Conservation (phyloP, 2,113 vertebrate genomes). For the Phainopepla nitens region DNA sequence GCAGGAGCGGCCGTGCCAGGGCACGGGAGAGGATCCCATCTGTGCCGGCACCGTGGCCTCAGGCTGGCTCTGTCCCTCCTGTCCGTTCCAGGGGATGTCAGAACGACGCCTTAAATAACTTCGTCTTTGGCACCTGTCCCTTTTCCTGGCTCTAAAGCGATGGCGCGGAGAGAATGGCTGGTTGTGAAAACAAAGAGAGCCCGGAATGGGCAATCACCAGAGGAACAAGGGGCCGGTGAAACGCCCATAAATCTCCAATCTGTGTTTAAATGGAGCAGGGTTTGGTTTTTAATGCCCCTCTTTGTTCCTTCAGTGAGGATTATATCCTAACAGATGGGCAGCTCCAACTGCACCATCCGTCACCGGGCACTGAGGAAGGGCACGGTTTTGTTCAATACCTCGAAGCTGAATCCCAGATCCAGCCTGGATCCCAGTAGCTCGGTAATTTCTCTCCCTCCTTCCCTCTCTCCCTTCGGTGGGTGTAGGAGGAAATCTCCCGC, state of each 20-base stretch:
- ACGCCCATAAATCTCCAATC: not conserved
- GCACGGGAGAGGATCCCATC: not conserved
- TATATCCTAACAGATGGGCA: not conserved
- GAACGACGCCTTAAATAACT: not conserved
- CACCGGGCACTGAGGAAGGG: not conserved
- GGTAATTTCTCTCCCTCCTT: not conserved
- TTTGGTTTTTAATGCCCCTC: not conserved
- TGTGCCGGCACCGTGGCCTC: not conserved
- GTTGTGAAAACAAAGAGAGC: not conserved
- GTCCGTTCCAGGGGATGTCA: not conserved
- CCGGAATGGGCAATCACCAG: not conserved
- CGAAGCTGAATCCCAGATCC: not conserved
- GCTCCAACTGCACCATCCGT: not conserved
- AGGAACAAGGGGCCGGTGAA: not conserved
- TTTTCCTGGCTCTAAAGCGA: not conserved
- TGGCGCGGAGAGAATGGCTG: not conserved
- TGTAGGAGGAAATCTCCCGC: not conserved
- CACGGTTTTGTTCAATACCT: not conserved
- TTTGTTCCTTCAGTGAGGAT: not conserved
- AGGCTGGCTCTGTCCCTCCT: not conserved
- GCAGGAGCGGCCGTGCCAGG: not conserved
- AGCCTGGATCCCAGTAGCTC: not conserved
- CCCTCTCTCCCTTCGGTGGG: not conserved
- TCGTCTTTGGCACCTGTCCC: not conserved
- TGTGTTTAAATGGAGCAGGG: not conserved